A percentile compares a stretch with the other conserved stretches of the same genome.
Evolutionary conservation across 2,113 vertebrate genomes (phyloP).

Genomic region (Reinhardtius hippoglossoides): DNA sequence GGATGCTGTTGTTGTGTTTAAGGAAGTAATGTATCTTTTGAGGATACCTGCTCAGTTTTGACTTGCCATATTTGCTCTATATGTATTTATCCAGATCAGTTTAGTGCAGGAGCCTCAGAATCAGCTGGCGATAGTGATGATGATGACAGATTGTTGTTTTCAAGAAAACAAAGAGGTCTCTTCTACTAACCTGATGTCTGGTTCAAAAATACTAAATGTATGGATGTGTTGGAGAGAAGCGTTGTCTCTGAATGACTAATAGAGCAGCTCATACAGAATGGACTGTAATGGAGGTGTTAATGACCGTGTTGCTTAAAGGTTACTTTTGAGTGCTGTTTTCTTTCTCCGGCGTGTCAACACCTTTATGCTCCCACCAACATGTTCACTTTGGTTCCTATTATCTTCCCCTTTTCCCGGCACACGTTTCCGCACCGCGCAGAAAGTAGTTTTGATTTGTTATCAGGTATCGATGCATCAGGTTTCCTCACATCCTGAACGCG

Average conservation of each 20-base stretch:
- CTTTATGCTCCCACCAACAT: constrained; percentile 63
- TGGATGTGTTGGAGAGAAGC: constrained; percentile 54
- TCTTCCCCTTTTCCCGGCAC: constrained; percentile 55
- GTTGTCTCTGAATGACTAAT: constrained; percentile 73
- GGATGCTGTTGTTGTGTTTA: neutral
- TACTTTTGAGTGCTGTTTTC: constrained; percentile 73
- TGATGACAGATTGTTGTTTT: constrained; percentile 66
- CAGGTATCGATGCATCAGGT: neutral
- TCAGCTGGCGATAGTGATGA: constrained; percentile 45
- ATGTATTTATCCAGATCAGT: constrained; percentile 48
- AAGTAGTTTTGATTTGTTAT: neutral
- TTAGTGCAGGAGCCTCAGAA: constrained; percentile 44
- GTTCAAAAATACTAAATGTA: constrained; percentile 47
- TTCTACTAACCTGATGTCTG: constrained; percentile 57
- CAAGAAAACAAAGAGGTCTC: constrained; percentile 62
- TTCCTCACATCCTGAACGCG: neutral
- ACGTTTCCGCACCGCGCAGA: neutral
- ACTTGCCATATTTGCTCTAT: constrained; percentile 37
- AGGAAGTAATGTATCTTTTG: constrained; percentile 31
- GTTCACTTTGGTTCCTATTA: constrained; percentile 76
- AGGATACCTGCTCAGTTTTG: constrained; percentile 31
- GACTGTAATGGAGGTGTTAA: constrained; percentile 77
- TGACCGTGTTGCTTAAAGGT: constrained; percentile 79
- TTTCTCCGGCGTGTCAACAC: constrained; percentile 72
- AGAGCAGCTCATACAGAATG: constrained; percentile 64